These are phyloP conservation scores for Capitella teleta DNA, from an alignment of 1,140 invertebrate genomes.

Conservation along the genomic window DNA sequence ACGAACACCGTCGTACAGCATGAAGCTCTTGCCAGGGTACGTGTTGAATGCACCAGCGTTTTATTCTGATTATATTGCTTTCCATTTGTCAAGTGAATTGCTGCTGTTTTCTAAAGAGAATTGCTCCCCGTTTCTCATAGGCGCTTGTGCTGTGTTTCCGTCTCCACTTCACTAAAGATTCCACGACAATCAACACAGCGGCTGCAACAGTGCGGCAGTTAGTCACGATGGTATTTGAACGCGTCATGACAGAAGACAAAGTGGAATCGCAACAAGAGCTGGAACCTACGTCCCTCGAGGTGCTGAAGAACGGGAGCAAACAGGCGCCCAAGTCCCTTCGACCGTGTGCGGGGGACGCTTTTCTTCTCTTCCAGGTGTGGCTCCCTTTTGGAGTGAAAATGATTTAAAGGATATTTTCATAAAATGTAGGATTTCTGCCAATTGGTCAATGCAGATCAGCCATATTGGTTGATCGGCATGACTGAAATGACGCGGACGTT, in stretches of 20 bases:
- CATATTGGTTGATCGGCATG: constrained; percentile 86
- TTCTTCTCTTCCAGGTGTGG: constrained; percentile 83
- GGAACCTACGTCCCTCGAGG: constrained; percentile 55
- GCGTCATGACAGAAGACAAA: constrained; percentile 59
- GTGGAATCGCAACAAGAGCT: constrained; percentile 20
- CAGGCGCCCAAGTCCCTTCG: constrained; percentile 51
- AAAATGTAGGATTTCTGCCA: constrained; percentile 74
- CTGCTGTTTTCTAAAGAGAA: neutral
- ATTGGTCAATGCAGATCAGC: constrained; percentile 89
- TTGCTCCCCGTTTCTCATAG: constrained; percentile 45
- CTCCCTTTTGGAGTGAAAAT: neutral
- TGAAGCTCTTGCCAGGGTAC: constrained; percentile 78
- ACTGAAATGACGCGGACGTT: constrained; percentile 95
- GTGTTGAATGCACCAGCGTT: neutral
- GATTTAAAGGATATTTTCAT: neutral
- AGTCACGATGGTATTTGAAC: constrained; percentile 91
- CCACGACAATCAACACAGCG: constrained; percentile 88
- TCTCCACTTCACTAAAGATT: constrained; percentile 85
- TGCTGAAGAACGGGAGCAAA: constrained; percentile 64
- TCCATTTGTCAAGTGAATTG: neutral
- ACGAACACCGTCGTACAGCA: constrained; percentile 88
- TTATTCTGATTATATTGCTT: neutral
- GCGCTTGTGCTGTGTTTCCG: constrained; percentile 91
- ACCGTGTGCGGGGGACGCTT: constrained; percentile 87
- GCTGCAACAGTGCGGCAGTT: constrained; percentile 92